Conservation (phyloP, 2,888 invertebrate species). For the Nephrotoma guestfalica region DNA sequence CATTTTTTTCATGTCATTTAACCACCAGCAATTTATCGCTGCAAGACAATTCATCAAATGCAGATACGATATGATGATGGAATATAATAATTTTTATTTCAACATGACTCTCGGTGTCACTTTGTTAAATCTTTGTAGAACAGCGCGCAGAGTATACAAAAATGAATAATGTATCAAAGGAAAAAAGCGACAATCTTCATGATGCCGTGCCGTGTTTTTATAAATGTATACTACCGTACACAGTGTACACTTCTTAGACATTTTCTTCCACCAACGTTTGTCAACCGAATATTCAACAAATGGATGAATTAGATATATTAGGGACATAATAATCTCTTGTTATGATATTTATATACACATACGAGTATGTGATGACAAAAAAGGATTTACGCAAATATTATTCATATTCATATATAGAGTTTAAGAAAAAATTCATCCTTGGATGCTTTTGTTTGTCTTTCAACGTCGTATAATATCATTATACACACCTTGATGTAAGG, state of each 20-base stretch:
- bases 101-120: background rate
- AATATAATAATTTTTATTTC: background rate
- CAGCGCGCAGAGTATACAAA: background rate
- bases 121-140: background rate
- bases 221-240: background rate
- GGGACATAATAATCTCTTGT: background rate
- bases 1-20: background rate
- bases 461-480: background rate
- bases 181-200: background rate
- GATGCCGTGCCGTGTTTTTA: no score
- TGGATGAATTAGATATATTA: background rate
- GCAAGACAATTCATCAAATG: background rate
- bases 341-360: background rate
- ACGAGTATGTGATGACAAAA: background rate
- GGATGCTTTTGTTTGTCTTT: background rate
- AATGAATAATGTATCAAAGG: background rate
- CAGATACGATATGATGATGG: background rate
- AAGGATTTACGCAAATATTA: background rate
- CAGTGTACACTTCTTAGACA: background rate
- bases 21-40: background rate
- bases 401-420: background rate
- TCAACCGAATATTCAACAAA: background rate
- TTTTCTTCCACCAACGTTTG: background rate
- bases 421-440: background rate
- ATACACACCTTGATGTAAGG: background rate